Base-by-base conservation (phyloP, 2,888 invertebrate species). In the Ophion obscuratus region DNA sequence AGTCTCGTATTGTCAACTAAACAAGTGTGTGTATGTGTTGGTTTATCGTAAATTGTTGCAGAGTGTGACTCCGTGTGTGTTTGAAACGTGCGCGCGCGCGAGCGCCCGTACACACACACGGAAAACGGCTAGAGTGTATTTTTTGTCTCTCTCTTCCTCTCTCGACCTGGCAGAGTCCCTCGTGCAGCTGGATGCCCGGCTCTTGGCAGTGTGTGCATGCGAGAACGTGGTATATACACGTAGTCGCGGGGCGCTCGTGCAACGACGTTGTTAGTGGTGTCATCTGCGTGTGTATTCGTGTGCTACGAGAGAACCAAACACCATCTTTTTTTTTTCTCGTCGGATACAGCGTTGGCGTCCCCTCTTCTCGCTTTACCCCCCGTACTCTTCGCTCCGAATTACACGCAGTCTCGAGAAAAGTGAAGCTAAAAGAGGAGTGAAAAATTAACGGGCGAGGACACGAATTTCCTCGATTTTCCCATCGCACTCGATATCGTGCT, bases 151-250 rank as follows among this genome's bases (percentile, higher is more conserved):
- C 57, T 62, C 14, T 44, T 24, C 24, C 24, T 40, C 31, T 64
- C 79, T 80, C 79, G 53, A 71, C 64, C 79, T 79, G 79, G 73
- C 66, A 62, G 71, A 73, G 80, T 66, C 80, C 57, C 80, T 73
- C 71, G 80, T 80, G 80, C 80, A 80, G 80, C 80, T 80, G 80
- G 68, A 68, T 24, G 24, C 67, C 67, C 66, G 66, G 40, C 57
- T 24, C 44, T 17, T n/a, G 11, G 31, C 61, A 66, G 66, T 66
- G 76, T 70, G 78, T 78, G 61, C 20, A 20, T 61, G 36, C 10
- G 77, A 59, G 77, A 68, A 68, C 61, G 78, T 78, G 78, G 78
- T 70, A 36, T 40, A 36, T 40, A 44, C 47, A n/a, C 61, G 61
- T 20, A n/a, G 40, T 75, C 17, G 77, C 36, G 68, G 40, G 59